A percentile compares a stretch with the other conserved stretches of the same genome.
These are phyloP conservation scores for Eupithecia pulchellata DNA, from an alignment of 2,888 invertebrate species.

Conservation along the genomic window DNA sequence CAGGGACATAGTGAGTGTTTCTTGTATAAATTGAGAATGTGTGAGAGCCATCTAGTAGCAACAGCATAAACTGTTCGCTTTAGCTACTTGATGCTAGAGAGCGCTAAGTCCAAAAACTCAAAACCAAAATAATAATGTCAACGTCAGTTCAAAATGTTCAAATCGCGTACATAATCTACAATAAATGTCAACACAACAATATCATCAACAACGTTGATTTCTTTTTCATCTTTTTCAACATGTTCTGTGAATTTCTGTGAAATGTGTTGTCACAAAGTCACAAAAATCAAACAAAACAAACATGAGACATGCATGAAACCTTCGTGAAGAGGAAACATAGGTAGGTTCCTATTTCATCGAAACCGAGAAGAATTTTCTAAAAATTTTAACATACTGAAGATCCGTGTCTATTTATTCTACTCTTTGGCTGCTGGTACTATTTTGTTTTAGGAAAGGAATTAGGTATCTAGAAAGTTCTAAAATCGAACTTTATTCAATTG, in stretches of 20 bases:
- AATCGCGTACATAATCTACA: too few species aligned
- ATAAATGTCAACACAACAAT: too few species aligned
- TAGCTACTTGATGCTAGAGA: conserved; percentile 34
- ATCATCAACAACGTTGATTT: too few species aligned
- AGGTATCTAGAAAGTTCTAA: not conserved
- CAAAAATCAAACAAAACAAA: not conserved
- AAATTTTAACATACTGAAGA: not conserved
- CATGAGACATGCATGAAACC: not conserved
- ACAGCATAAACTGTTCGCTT: not conserved
- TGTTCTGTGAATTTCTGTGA: too few species aligned
- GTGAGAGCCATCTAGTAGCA: conserved; percentile 28
- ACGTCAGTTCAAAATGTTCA: too few species aligned
- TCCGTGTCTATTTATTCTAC: not conserved
- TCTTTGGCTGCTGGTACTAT: not conserved
- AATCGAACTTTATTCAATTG: not conserved
- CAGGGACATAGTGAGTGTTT: conserved; percentile 57
- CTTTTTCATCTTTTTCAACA: too few species aligned
- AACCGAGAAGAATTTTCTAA: not conserved
- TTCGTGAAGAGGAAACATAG: not conserved
- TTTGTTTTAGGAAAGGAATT: too few species aligned
- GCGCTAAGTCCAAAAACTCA: not conserved
- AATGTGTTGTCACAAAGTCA: too few species aligned
- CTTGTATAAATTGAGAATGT: not conserved
- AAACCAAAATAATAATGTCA: not conserved
- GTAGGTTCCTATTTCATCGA: too few species aligned